These are phyloP conservation scores for Galaxias olidus DNA, from an alignment of 2,797 vertebrate genomes.

Conservation along the genomic window DNA sequence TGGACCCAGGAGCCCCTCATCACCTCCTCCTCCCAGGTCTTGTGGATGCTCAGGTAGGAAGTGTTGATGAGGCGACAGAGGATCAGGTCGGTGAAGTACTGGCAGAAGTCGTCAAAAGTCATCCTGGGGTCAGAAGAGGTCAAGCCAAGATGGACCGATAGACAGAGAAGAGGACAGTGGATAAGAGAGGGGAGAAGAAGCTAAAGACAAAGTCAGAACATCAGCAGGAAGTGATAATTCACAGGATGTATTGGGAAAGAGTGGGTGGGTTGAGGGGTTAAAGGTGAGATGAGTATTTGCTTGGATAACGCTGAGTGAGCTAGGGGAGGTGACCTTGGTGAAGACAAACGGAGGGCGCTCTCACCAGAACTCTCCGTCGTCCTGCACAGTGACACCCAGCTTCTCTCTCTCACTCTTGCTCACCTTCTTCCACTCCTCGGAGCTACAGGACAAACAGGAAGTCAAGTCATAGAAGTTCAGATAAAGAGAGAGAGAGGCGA, in stretches of 20 bases:
- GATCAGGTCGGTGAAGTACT: constrained; percentile 93
- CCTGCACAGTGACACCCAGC: constrained; percentile 90
- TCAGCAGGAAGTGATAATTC: not conserved
- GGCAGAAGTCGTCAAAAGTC: constrained; percentile 95
- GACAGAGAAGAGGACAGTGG: constrained; percentile 4
- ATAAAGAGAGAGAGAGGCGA: not conserved
- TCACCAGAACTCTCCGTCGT: constrained; percentile 98
- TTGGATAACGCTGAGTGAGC: not conserved
- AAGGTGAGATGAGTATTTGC: too few relatives aligned
- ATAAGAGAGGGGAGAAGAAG: not conserved
- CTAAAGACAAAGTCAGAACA: too few relatives aligned
- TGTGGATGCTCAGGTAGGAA: constrained; percentile 95
- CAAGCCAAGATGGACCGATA: constrained; percentile 11
- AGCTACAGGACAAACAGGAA: constrained; percentile 68
- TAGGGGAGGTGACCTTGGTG: not conserved
- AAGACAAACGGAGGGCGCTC: constrained; percentile 10
- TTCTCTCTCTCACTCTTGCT: constrained; percentile 95
- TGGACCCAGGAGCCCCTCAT: constrained; percentile 82
- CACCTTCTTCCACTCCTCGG: constrained; percentile 96
- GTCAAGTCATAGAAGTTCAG: not conserved
- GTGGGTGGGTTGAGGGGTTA: too few relatives aligned
- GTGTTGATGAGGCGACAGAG: constrained; percentile 97
- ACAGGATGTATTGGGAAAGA: not conserved
- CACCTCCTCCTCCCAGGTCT: constrained; percentile 97
- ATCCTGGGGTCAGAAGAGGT: constrained; percentile 69